These are phyloP conservation scores for Molanna angustata DNA, from an alignment of 2,888 invertebrate species.

Conservation along the genomic window DNA sequence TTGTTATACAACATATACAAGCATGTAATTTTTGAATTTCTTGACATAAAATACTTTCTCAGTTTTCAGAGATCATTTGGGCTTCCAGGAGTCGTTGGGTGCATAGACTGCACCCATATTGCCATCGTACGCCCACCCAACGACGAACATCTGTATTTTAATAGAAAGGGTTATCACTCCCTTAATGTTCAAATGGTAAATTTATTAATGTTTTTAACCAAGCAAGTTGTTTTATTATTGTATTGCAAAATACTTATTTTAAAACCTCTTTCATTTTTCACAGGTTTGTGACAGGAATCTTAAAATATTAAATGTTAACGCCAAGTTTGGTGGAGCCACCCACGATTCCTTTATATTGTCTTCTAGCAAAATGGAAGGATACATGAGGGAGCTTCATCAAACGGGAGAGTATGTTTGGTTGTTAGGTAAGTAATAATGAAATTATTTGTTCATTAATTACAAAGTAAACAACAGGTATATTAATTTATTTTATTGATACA, in stretches of 20 bases:
- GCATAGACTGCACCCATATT: conserved; percentile 4
- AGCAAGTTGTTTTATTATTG: background rate
- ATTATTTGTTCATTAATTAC: too few species aligned
- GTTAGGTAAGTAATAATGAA: background rate
- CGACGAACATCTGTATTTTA: background rate
- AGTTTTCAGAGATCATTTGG: background rate
- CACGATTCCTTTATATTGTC: background rate
- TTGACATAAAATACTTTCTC: too few species aligned
- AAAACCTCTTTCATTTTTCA: too few species aligned
- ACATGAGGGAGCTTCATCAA: background rate
- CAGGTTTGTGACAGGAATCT: conserved; percentile 5
- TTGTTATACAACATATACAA: too few species aligned
- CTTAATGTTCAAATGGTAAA: conserved; percentile 6
- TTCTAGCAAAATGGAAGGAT: background rate
- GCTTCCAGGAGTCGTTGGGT: conserved; percentile 3
- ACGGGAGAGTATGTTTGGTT: background rate
- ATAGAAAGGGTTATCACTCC: conserved; percentile 1
- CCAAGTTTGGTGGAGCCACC: conserved; percentile 1
- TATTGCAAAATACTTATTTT: background rate
- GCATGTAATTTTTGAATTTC: too few species aligned
- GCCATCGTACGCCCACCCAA: background rate
- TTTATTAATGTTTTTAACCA: background rate
- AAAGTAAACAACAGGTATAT: too few species aligned
- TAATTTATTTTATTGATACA: too few species aligned
- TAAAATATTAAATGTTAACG: background rate